Conservation (phyloP, 2,797 vertebrate species). For the Coilia nasus region DNA sequence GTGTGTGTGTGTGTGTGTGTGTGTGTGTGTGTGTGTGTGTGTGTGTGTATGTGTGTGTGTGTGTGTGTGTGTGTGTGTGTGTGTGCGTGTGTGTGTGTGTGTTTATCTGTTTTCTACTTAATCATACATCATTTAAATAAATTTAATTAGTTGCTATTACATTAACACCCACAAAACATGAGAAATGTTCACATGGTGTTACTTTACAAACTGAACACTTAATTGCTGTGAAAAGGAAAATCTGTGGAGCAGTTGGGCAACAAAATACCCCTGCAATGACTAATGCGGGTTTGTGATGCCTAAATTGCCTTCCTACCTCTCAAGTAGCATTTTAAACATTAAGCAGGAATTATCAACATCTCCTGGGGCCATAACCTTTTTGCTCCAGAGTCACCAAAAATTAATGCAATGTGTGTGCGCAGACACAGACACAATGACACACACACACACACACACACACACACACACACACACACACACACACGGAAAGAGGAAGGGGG, state of each 20-base stretch:
- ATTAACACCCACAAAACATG: neutral
- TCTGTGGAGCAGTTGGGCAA: neutral
- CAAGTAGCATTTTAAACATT: neutral
- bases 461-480: conserved; percentile 42
- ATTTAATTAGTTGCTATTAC: neutral
- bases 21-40: too few relatives aligned
- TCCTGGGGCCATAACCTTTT: neutral
- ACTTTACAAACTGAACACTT: neutral
- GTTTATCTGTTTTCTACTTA: too few relatives aligned
- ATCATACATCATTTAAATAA: neutral
- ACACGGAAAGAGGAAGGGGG: conserved; percentile 64
- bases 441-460: neutral
- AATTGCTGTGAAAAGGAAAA: neutral
- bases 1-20: too few relatives aligned
- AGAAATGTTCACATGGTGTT: neutral
- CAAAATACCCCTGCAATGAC: neutral
- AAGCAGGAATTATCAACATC: neutral
- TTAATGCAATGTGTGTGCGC: neutral
- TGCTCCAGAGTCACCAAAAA: neutral
- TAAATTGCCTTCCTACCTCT: neutral
- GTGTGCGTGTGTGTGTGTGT: too few relatives aligned
- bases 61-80: too few relatives aligned
- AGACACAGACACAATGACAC: neutral
- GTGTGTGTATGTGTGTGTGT: too few relatives aligned
- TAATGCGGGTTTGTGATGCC: neutral